phyloP scores from a whole-genome alignment of 2,888 invertebrate genomes.

The Sceliomorpha sp. region DNA sequence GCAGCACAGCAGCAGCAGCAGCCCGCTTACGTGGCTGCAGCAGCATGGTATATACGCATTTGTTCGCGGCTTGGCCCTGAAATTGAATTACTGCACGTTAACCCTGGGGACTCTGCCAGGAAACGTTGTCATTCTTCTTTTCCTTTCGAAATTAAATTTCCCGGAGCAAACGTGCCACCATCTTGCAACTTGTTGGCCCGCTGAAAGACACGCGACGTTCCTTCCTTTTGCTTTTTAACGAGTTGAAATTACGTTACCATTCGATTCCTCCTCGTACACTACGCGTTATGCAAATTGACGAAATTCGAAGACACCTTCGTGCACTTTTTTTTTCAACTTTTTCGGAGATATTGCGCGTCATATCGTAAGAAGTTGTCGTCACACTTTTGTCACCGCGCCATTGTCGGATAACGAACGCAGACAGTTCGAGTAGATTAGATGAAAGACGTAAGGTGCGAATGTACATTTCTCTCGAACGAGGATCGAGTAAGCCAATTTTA shows the following conservation, averaged over 20 bases:
- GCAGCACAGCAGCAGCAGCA: conserved; percentile 22
- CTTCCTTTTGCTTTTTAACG: conserved; percentile 17
- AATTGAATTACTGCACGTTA: conserved; percentile 50
- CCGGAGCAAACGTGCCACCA: conserved; percentile 28
- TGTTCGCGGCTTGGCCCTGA: conserved; percentile 28
- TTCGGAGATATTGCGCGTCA: no score
- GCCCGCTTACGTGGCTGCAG: conserved; percentile 42
- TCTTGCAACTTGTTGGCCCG: conserved; percentile 36
- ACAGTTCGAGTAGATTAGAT: no score
- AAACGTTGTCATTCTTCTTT: conserved; percentile 40
- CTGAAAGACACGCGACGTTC: conserved; percentile 15
- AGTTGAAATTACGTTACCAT: conserved; percentile 15
- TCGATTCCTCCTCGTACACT: conserved; percentile 8
- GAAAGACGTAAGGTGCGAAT: no score
- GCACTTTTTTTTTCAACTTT: no score
- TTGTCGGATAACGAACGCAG: no score
- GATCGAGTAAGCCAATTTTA: no score
- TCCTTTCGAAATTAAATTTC: conserved; percentile 40
- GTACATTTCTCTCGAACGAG: no score
- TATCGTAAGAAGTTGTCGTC: no score
- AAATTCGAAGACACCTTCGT: no score
- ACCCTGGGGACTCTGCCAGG: conserved; percentile 34
- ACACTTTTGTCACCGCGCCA: no score
- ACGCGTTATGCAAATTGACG: conserved; percentile 8
- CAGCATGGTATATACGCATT: conserved; percentile 29